A percentile compares a stretch with the other conserved stretches of the same genome.
Evolutionary conservation across 2,113 vertebrate genomes (phyloP).

Genomic region (Phalacrocorax carbo): DNA sequence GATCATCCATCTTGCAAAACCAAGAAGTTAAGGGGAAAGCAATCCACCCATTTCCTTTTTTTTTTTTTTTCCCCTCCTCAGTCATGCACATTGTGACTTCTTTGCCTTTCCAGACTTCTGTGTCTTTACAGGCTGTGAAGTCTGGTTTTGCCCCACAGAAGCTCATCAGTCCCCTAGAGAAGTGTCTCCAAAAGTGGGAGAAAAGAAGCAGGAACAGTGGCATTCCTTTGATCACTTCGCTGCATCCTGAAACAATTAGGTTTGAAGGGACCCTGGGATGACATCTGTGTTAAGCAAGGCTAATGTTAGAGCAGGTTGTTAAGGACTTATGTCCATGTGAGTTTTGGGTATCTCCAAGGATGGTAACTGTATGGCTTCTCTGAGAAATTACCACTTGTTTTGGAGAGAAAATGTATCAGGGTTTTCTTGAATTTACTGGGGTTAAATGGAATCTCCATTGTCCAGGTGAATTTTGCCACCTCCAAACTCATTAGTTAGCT

Average conservation of each 20-base stretch:
- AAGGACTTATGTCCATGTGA: neutral
- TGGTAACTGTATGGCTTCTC: neutral
- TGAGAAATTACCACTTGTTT: neutral
- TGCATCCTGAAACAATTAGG: neutral
- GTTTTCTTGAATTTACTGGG: neutral
- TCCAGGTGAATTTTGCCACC: neutral
- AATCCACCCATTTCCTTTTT: neutral
- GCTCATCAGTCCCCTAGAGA: neutral
- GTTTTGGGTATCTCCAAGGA: neutral
- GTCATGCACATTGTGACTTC: neutral
- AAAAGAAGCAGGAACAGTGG: neutral
- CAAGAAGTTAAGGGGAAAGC: neutral
- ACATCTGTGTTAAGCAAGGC: neutral
- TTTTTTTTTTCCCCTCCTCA: neutral
- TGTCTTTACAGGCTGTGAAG: neutral
- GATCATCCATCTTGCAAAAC: neutral
- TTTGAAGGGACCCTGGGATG: neutral
- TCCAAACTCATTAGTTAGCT: neutral
- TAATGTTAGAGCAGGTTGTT: neutral
- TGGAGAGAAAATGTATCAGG: neutral
- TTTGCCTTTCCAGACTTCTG: neutral
- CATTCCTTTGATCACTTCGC: neutral
- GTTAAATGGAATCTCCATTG: neutral
- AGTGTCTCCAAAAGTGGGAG: neutral
- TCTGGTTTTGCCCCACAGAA: neutral